Conservation (phyloP, 1,140 invertebrate genomes). For the Polyergus mexicanus region DNA sequence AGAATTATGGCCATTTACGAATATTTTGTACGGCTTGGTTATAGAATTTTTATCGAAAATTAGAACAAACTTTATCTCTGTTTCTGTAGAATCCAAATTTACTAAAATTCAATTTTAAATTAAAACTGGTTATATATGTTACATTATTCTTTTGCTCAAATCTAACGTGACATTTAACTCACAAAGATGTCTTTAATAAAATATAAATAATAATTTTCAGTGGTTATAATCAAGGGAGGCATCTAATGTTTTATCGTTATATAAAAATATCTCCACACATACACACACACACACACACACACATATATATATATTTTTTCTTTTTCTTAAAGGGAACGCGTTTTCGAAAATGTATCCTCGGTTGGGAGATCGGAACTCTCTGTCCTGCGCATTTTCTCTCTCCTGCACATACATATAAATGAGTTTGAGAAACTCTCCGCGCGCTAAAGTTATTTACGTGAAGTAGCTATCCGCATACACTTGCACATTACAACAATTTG, state of each 20-base stretch:
- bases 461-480: conserved; percentile 21
- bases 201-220: not conserved
- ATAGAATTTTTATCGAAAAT: not conserved
- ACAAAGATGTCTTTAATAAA: not conserved
- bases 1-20: not conserved
- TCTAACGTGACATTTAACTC: not conserved
- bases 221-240: not conserved
- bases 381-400: not conserved
- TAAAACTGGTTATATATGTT: conserved; percentile 1
- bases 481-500: conserved; percentile 51
- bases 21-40: not conserved
- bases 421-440: conserved; percentile 22
- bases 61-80: too few relatives aligned
- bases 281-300: too few relatives aligned
- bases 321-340: conserved; percentile 6
- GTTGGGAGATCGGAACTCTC: not conserved
- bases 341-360: conserved; percentile 5
- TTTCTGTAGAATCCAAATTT: not conserved
- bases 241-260: conserved; percentile 11
- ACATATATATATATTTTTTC: not conserved
- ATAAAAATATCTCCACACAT: not conserved
- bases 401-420: conserved; percentile 33
- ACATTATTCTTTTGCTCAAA: not conserved
- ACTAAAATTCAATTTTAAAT: not conserved
- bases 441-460: conserved; percentile 24